Evolutionary conservation across 2,888 invertebrate genomes (phyloP).

Genomic region (Metallyticus violacea): DNA sequence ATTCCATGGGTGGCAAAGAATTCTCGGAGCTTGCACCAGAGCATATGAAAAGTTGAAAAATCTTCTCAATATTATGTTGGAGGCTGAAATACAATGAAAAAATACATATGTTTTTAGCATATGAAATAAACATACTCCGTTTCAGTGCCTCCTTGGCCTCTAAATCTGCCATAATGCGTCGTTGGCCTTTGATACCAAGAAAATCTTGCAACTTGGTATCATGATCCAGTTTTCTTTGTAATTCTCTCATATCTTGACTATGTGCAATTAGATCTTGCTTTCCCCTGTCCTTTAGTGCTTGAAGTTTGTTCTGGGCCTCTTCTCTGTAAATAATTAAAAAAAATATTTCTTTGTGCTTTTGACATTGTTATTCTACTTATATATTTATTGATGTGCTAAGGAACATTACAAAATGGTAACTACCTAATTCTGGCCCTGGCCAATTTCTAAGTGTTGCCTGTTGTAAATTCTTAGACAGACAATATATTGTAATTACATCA

Average conservation of each 20-base stretch:
- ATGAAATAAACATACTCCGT: background rate
- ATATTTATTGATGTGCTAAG: too few relatives aligned
- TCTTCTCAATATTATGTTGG: background rate
- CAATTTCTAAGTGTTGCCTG: too few relatives aligned
- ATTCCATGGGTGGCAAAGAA: too few relatives aligned
- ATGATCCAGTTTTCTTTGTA: constrained; percentile 81
- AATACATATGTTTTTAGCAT: too few relatives aligned
- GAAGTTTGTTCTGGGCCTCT: constrained; percentile 64
- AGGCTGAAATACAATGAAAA: background rate
- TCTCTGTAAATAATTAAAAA: constrained; percentile 43
- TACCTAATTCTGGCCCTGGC: too few relatives aligned
- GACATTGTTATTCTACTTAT: too few relatives aligned
- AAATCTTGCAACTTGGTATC: constrained; percentile 82
- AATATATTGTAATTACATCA: too few relatives aligned
- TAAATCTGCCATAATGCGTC: constrained; percentile 68
- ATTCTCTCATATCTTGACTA: constrained; percentile 80
- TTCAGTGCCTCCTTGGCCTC: constrained; percentile 61
- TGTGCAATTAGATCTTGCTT: constrained; percentile 68
- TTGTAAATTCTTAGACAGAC: too few relatives aligned
- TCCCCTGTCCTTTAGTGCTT: constrained; percentile 73
- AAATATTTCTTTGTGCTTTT: too few relatives aligned
- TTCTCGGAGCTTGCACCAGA: too few relatives aligned
- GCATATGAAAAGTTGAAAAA: background rate
- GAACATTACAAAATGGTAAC: too few relatives aligned
- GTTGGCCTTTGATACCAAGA: constrained; percentile 79